Evolutionary conservation across 64 coral and sea anemone genomes (phyloP).

Genomic region (Cladopsammia gracilis): DNA sequence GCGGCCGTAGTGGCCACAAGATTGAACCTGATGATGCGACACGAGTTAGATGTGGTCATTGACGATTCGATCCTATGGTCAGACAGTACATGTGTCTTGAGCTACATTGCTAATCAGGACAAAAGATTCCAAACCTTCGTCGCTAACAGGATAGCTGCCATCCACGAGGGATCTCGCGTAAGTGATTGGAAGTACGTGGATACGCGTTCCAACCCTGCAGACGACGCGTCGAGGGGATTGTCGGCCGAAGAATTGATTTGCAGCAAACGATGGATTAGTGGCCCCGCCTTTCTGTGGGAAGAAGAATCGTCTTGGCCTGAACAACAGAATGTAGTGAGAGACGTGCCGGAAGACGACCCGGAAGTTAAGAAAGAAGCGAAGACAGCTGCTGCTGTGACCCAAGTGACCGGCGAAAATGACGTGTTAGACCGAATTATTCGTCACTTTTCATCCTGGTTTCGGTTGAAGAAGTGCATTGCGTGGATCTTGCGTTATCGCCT

Average conservation of each 20-base stretch:
- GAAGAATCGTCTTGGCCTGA: background rate
- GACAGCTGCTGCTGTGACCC: background rate
- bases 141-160: too few species aligned
- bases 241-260: background rate
- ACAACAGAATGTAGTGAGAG: background rate
- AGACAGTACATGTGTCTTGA: constrained; percentile 25
- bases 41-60: background rate
- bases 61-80: background rate
- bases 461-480: background rate
- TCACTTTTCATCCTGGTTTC: background rate
- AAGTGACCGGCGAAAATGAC: too few species aligned
- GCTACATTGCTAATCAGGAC: constrained; percentile 1
- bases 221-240: background rate
- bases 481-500: background rate
- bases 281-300: constrained; percentile 13
- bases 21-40: background rate
- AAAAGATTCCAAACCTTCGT: constrained; percentile 36
- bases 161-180: background rate
- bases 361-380: constrained; percentile 9
- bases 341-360: background rate
- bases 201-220: background rate
- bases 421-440: background rate
- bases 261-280: background rate
- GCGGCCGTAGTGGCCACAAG: background rate
- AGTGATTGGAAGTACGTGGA: background rate